phyloP scores from a whole-genome alignment of 2,888 invertebrate species.

The Apamea monoglypha region DNA sequence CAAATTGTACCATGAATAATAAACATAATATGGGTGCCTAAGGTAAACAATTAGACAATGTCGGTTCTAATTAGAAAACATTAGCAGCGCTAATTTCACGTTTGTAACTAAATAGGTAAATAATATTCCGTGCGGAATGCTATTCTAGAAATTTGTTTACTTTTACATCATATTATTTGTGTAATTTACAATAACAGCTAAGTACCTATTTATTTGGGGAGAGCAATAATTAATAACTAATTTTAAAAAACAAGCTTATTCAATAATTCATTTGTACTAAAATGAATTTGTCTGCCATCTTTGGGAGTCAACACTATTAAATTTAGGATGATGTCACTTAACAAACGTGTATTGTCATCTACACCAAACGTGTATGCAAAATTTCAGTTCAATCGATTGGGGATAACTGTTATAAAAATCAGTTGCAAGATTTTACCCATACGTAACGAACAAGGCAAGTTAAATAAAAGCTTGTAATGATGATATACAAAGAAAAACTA shows the following conservation, averaged over 20 bases:
- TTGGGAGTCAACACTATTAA: background rate
- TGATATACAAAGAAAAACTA: background rate
- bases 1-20: conserved; percentile 25
- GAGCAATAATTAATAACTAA: background rate
- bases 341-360: background rate
- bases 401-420: background rate
- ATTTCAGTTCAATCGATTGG: background rate
- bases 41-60: conserved; percentile 39
- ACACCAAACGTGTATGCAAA: background rate
- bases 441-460: background rate
- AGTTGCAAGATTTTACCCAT: background rate
- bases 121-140: conserved; percentile 2
- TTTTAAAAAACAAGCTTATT: background rate
- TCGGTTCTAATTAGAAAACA: conserved; percentile 28
- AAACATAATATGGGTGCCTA: conserved; percentile 22
- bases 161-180: background rate
- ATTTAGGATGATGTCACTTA: background rate
- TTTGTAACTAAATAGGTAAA: conserved; percentile 21
- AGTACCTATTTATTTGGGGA: background rate
- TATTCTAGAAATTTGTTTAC: background rate
- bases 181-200: background rate
- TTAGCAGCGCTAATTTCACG: conserved; percentile 18
- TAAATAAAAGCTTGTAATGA: background rate
- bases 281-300: background rate
- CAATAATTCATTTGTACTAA: background rate